Percentiles rank a stretch among this genome's conserved stretches.
phyloP scores from a whole-genome alignment of 1,140 invertebrate genomes.

The Glossosoma conforme region DNA sequence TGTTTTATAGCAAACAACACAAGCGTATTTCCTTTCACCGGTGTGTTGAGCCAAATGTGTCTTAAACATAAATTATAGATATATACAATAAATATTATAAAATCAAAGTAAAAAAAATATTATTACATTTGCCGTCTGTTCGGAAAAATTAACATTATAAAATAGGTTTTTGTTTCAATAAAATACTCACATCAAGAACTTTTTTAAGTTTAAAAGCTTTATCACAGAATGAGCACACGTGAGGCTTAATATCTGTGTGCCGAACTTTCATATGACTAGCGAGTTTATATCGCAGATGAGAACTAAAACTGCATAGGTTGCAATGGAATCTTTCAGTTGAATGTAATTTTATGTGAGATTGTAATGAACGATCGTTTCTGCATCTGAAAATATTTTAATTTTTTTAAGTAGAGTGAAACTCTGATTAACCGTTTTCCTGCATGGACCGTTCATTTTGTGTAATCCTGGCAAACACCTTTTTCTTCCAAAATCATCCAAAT shows the following conservation, averaged over 20 bases:
- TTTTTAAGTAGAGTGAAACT: neutral
- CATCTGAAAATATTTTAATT: neutral
- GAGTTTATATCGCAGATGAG: neutral
- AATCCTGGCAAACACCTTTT: too few species aligned
- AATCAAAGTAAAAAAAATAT: too few species aligned
- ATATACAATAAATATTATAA: neutral
- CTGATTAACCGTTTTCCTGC: too few species aligned
- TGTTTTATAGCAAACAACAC: neutral
- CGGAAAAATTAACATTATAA: too few species aligned
- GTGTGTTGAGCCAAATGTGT: conserved; percentile 1
- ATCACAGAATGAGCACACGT: neutral
- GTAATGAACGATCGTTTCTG: neutral
- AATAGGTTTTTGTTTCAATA: neutral
- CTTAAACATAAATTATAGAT: too few species aligned
- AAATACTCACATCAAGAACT: neutral
- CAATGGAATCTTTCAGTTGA: neutral
- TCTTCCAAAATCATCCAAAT: too few species aligned
- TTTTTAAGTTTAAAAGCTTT: neutral
- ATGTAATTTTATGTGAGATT: neutral
- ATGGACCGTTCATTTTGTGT: too few species aligned
- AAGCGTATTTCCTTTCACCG: neutral
- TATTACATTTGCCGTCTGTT: too few species aligned
- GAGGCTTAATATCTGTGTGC: neutral
- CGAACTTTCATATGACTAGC: neutral
- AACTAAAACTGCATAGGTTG: neutral